phyloP scores from a whole-genome alignment of 1,140 invertebrate species.

The Procambarus virginalis region DNA sequence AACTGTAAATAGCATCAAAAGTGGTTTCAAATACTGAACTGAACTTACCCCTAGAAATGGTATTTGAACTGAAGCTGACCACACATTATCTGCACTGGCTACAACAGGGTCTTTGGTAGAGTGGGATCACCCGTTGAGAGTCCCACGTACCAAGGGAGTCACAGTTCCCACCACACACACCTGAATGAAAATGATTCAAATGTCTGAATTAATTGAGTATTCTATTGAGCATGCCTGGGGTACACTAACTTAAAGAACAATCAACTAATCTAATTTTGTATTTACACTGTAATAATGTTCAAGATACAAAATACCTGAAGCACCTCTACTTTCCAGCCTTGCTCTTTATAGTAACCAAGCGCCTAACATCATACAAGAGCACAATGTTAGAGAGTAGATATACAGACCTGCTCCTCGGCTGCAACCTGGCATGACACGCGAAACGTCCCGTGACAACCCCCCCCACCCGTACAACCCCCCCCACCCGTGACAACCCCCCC shows the following conservation, averaged over 20 bases:
- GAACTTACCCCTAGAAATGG: slow-evolving; percentile 77
- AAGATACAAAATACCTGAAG: neutral
- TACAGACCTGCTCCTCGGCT: slow-evolving; percentile 73
- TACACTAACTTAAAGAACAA: too few relatives aligned
- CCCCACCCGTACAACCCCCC: too few relatives aligned
- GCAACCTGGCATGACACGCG: slow-evolving; percentile 74
- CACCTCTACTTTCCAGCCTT: too few relatives aligned
- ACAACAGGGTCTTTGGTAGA: slow-evolving; percentile 70
- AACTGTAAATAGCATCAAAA: too few relatives aligned
- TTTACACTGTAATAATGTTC: too few relatives aligned
- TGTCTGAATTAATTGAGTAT: too few relatives aligned
- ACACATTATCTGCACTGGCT: slow-evolving; percentile 71
- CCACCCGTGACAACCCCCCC: neutral
- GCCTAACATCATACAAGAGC: neutral
- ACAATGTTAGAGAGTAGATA: neutral
- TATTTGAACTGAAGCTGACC: slow-evolving; percentile 74
- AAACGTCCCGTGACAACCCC: slow-evolving; percentile 71
- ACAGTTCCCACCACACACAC: slow-evolving; percentile 76
- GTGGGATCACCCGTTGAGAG: slow-evolving; percentile 62
- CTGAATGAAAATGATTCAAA: neutral
- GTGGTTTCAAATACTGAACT: too few relatives aligned
- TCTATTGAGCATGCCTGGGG: neutral
- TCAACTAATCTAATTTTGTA: too few relatives aligned
- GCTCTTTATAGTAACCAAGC: too few relatives aligned
- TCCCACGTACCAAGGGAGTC: slow-evolving; percentile 76